Evolutionary conservation across 2,113 vertebrate genomes (phyloP), one percentile per base, ranked within the genome.

Genomic region (Lonchura striata): DNA sequence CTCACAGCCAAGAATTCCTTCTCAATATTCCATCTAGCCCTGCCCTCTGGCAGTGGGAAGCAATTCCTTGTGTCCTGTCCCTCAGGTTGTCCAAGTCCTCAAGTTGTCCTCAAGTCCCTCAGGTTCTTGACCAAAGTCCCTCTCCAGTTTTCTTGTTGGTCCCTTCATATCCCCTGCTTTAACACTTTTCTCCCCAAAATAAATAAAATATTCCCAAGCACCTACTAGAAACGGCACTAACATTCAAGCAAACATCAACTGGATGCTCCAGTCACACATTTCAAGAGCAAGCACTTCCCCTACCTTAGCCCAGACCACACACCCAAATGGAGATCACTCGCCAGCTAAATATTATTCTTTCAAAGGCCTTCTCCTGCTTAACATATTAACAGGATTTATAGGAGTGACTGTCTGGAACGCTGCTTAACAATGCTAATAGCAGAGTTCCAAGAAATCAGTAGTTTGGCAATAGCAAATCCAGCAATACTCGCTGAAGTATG

Each of bases 391-490:
- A 27, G 94, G 92, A 95, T 96, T 96, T 94, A 93, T 79, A 91
- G 75, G 49, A 90, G 74, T 11, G 90, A 93, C 88, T 88, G 82
- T 93, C 94, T 95, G 92, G 96, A 96, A 94, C 78, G 47, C 47
- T 57, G 85, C 79, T 95, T 90, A 94, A 94, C 92, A 88, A 77
- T 56, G 76, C 39, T 86, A 92, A 92, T 24, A 92, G 90, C 80
- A 70, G 64, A 94, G 92, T 94, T 92, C 94, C 91, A 91, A 97
- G 88, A 95, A 96, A 86, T 92, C 68, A 49, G 60, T 74, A 91
- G 64, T 92, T 92, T 91, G 92, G 95, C 92, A 91, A 88, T 66
- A 68, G 60, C 65, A 86, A 83, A 90, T 61, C 28, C 46, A 81
- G 92, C 86, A 84, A n/a, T 44, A 37, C 39, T 44, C 0, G 6